phyloP scores from a whole-genome alignment of 2,113 vertebrate genomes.

The Rhynchomys soricoides region DNA sequence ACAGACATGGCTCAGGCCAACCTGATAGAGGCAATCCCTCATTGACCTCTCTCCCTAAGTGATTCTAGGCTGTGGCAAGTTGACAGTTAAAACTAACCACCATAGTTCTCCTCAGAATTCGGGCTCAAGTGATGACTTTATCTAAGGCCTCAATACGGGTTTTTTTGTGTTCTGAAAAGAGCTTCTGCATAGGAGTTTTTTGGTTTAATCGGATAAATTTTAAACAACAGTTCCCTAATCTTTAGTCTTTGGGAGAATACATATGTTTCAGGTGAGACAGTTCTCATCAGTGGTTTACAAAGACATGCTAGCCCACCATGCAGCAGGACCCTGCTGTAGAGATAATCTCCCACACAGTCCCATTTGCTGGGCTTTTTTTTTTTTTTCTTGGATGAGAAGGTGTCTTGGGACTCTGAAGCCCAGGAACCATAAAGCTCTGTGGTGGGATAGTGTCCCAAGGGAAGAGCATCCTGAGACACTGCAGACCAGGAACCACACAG shows the following conservation, averaged over 20 bases:
- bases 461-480: no score
- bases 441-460: no score
- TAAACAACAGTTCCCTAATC: background rate
- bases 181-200: no score
- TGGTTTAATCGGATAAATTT: fast-evolving
- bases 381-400: no score
- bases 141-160: background rate
- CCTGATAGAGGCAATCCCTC: background rate
- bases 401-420: no score
- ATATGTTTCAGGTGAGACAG: background rate
- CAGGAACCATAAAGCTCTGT: no score
- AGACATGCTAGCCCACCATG: background rate
- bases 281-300: background rate
- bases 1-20: background rate
- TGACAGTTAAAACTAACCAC: background rate
- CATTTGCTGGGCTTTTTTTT: background rate
- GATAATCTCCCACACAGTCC: background rate
- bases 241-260: background rate
- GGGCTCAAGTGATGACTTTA: background rate
- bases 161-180: background rate
- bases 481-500: no score
- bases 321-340: no score
- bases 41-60: background rate
- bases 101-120: no score
- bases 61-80: background rate